phyloP scores from a whole-genome alignment of 1,140 invertebrate species.

The Pygmarrhopalites habei region DNA sequence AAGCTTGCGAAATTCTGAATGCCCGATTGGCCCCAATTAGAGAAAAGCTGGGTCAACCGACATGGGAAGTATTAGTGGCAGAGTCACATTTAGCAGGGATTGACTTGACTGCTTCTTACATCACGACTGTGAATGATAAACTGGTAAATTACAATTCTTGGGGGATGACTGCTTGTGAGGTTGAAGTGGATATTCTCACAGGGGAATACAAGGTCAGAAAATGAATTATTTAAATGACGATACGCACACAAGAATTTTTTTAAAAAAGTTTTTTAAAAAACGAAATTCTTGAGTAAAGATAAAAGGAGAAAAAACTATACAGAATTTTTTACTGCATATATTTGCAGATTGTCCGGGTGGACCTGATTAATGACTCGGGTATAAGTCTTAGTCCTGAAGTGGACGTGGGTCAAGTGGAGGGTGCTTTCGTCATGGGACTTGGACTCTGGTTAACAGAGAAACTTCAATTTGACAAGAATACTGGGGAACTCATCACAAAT shows the following conservation, averaged over 20 bases:
- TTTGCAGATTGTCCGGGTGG: constrained; percentile 51
- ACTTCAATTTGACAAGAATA: constrained; percentile 25
- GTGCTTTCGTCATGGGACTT: constrained; percentile 77
- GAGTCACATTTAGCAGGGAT: constrained; percentile 52
- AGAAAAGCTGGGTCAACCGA: constrained; percentile 45
- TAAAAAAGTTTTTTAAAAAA: neutral
- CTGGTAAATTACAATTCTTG: constrained; percentile 51
- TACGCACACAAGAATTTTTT: neutral
- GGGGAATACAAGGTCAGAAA: constrained; percentile 49
- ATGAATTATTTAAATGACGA: neutral
- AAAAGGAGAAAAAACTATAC: neutral
- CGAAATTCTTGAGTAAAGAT: neutral
- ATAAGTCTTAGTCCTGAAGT: constrained; percentile 63
- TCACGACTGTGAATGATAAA: neutral
- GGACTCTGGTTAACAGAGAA: constrained; percentile 62
- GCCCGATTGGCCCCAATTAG: constrained; percentile 56
- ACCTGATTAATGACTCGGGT: constrained; percentile 68
- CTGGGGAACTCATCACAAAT: constrained; percentile 27
- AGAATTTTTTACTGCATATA: neutral
- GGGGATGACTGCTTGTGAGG: constrained; percentile 55
- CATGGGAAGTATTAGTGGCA: constrained; percentile 57
- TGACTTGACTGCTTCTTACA: constrained; percentile 54
- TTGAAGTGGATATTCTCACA: constrained; percentile 68
- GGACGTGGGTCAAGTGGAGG: constrained; percentile 64
- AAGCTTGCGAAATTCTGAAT: constrained; percentile 58